These are phyloP conservation scores for Muscicapa adusta DNA, from an alignment of 2,113 vertebrate species.

Conservation along the genomic window DNA sequence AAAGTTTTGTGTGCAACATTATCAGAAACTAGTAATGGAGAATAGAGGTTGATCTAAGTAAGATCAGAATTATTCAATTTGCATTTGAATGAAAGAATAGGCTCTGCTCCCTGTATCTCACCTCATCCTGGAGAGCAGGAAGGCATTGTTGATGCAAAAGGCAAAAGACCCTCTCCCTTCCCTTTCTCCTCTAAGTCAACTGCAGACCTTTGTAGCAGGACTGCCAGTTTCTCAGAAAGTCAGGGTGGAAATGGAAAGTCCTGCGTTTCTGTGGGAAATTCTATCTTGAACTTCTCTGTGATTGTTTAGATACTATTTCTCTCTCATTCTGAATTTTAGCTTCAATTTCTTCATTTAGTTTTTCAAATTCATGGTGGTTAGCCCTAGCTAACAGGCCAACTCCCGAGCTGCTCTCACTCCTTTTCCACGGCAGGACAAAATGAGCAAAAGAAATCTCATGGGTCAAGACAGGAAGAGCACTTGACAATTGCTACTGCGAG, in stretches of 20 bases:
- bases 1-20: neutral
- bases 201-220: neutral
- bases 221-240: neutral
- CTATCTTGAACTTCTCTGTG: neutral
- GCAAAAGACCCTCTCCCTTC: fast-evolving
- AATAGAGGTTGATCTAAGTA: neutral
- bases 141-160: neutral
- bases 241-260: neutral
- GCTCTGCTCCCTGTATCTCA: neutral
- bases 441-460: neutral
- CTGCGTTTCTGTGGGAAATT: neutral
- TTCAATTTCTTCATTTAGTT: neutral
- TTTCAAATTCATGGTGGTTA: neutral
- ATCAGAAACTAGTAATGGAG: neutral
- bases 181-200: neutral
- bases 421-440: neutral
- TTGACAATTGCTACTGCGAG: neutral
- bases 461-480: neutral
- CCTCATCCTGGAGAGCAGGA: neutral
- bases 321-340: neutral
- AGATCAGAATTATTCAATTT: neutral
- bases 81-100: neutral
- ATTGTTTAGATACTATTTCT: neutral
- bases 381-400: too few species aligned
- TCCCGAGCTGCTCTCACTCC: neutral